Evolutionary conservation across 2,888 invertebrate genomes (phyloP).

Genomic region (Troides helena): DNA sequence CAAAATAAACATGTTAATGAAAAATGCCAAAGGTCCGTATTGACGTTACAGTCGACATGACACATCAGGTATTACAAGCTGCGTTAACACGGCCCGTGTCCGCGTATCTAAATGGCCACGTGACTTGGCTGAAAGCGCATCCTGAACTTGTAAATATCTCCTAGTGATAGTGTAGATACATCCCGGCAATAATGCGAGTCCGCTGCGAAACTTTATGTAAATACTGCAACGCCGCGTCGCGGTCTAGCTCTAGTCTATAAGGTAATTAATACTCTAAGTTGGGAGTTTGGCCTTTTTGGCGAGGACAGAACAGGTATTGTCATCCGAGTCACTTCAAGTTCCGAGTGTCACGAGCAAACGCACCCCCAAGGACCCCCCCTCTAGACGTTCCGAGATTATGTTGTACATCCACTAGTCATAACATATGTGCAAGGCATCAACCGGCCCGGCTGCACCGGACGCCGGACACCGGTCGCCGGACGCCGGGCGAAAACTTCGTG

Average conservation of each 20-base stretch:
- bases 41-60: conserved; percentile 28
- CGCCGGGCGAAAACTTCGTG: too few relatives aligned
- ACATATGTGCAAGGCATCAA: conserved; percentile 38
- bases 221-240: conserved; percentile 44
- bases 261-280: conserved; percentile 23
- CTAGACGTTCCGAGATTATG: conserved; percentile 31
- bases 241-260: conserved; percentile 21
- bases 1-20: conserved; percentile 31
- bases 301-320: conserved; percentile 37
- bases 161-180: conserved; percentile 46
- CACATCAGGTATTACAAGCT: conserved; percentile 32
- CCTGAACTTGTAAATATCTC: conserved; percentile 39
- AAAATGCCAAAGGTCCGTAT: conserved; percentile 29
- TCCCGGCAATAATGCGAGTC: conserved; percentile 79
- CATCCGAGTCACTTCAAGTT: conserved; percentile 47
- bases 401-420: conserved; percentile 42
- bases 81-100: conserved; percentile 32
- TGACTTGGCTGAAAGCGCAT: conserved; percentile 37
- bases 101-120: conserved; percentile 26
- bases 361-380: conserved; percentile 42
- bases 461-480: too few relatives aligned
- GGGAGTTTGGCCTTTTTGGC: conserved; percentile 29
- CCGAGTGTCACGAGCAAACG: conserved; percentile 54
- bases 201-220: conserved; percentile 60
- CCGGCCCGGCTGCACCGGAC: not conserved